These are phyloP conservation scores for Heteropelma amictum DNA, from an alignment of 2,888 invertebrate species.

Conservation along the genomic window DNA sequence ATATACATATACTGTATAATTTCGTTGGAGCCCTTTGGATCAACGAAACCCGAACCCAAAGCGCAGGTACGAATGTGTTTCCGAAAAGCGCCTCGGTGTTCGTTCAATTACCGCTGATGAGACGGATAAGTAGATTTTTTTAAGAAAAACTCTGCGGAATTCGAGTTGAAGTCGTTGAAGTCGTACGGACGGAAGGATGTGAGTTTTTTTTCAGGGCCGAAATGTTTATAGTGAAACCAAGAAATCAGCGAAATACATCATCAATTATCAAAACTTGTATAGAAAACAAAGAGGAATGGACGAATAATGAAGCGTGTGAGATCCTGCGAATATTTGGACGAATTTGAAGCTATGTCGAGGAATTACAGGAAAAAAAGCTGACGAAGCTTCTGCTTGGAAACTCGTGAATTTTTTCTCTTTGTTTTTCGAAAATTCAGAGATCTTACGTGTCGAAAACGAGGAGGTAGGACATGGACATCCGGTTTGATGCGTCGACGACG, in stretches of 20 bases:
- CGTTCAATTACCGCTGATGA: too few relatives aligned
- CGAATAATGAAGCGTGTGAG: too few relatives aligned
- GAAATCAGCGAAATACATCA: constrained; percentile 75
- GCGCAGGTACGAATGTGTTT: constrained; percentile 38
- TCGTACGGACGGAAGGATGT: constrained; percentile 18
- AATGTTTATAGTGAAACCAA: constrained; percentile 67
- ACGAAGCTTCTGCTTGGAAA: too few relatives aligned
- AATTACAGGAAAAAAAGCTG: too few relatives aligned
- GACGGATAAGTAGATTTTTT: too few relatives aligned
- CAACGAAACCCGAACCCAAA: constrained; percentile 9
- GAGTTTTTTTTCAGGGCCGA: constrained; percentile 33
- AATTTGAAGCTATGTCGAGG: too few relatives aligned
- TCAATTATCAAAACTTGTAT: constrained; percentile 60
- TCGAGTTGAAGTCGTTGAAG: too few relatives aligned
- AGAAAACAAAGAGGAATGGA: too few relatives aligned
- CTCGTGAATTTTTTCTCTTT: not conserved
- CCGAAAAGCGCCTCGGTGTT: constrained; percentile 38
- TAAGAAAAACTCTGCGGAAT: too few relatives aligned
- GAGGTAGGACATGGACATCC: constrained; percentile 66
- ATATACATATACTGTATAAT: constrained; percentile 26
- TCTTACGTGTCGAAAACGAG: constrained; percentile 62
- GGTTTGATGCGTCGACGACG: constrained; percentile 1
- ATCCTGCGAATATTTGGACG: too few relatives aligned
- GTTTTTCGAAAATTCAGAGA: constrained; percentile 57
- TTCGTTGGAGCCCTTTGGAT: constrained; percentile 29